phyloP scores from a whole-genome alignment of 1,140 invertebrate species.

The Bombus confusus region DNA sequence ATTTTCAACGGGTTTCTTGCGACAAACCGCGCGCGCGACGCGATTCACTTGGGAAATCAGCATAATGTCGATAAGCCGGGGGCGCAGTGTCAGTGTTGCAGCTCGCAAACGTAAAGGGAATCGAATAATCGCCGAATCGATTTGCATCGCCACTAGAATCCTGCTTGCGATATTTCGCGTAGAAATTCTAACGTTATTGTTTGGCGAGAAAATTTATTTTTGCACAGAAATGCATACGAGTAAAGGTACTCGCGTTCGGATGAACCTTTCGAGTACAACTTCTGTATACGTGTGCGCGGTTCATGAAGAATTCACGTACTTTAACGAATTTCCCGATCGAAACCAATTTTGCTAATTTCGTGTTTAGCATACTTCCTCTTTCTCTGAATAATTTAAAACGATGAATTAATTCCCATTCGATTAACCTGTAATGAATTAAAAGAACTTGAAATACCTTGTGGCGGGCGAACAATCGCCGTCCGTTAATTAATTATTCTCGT shows the following conservation, averaged over 20 bases:
- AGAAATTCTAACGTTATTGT: neutral
- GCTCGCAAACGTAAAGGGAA: neutral
- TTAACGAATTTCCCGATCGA: too few relatives aligned
- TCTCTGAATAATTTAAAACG: neutral
- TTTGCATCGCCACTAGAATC: neutral
- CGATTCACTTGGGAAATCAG: conserved; percentile 42
- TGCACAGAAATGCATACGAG: neutral
- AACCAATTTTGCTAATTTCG: too few relatives aligned
- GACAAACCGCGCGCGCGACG: neutral
- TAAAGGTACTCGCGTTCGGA: too few relatives aligned
- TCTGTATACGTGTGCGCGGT: too few relatives aligned
- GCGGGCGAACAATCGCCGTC: too few relatives aligned
- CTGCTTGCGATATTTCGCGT: neutral
- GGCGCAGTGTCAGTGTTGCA: neutral
- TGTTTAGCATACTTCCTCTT: neutral
- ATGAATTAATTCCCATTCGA: neutral
- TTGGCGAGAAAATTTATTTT: neutral
- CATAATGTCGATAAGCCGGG: conserved; percentile 29
- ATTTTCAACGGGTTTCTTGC: neutral
- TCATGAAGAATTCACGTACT: too few relatives aligned
- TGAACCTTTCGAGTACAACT: too few relatives aligned
- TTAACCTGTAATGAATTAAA: neutral
- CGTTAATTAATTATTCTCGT: neutral
- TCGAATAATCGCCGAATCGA: conserved; percentile 26
- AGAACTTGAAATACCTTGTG: neutral